phyloP scores from a whole-genome alignment of 2,113 vertebrate species.

The Megaceryle torquata region DNA sequence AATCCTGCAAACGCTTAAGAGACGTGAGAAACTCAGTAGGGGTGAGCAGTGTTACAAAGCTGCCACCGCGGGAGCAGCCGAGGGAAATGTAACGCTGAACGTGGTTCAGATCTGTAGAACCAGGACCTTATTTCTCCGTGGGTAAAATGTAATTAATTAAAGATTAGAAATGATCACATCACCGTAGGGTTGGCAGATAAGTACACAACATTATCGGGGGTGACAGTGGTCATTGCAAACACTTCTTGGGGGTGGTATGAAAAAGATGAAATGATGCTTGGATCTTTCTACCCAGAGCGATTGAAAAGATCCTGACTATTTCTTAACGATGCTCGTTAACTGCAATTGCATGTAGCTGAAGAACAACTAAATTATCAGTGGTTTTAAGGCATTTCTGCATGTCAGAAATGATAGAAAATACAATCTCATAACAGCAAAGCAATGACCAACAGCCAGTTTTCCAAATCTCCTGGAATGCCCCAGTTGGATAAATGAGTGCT shows the following conservation, averaged over 20 bases:
- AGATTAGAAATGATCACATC: not conserved
- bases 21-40: not conserved
- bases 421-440: not conserved
- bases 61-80: not conserved
- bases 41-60: not conserved
- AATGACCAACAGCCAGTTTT: not conserved
- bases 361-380: not conserved
- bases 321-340: not conserved
- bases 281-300: not conserved
- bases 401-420: not conserved
- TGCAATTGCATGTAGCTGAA: slow-evolving; percentile 19
- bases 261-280: not conserved
- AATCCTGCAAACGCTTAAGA: not conserved
- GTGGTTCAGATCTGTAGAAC: not conserved
- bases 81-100: not conserved
- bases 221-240: slow-evolving; percentile 5
- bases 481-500: slow-evolving; percentile 62
- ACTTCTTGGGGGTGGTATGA: not conserved
- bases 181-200: slow-evolving; percentile 12
- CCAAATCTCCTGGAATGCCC: slow-evolving; percentile 64
- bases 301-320: slow-evolving; percentile 8
- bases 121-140: not conserved
- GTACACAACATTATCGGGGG: not conserved
- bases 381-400: slow-evolving; percentile 16
- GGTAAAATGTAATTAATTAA: not conserved